Evolutionary conservation across 2,888 invertebrate genomes (phyloP).

Genomic region (Agrotis exclamationis): DNA sequence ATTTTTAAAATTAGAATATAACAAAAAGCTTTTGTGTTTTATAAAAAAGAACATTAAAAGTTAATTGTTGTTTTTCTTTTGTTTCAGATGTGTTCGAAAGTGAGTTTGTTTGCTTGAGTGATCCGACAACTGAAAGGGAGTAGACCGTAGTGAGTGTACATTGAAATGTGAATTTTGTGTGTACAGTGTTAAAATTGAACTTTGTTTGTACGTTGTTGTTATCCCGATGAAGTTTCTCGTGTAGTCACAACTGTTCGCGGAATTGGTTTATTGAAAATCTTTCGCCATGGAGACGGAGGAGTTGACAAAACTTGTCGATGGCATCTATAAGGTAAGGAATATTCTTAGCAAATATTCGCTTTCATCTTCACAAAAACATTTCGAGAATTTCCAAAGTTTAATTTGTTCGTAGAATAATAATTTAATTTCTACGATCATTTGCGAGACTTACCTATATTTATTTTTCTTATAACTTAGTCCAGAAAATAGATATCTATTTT

Average conservation of each 20-base stretch:
- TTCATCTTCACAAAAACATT: not conserved
- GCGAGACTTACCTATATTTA: constrained; percentile 4
- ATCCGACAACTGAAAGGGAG: constrained; percentile 76
- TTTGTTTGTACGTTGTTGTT: constrained; percentile 78
- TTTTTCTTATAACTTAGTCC: constrained; percentile 4
- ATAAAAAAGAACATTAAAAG: constrained; percentile 40
- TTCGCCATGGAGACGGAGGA: constrained; percentile 96
- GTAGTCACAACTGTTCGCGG: constrained; percentile 78
- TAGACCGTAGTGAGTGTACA: constrained; percentile 74
- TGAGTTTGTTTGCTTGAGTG: constrained; percentile 83
- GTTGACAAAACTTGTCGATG: constrained; percentile 97
- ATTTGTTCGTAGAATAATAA: not conserved
- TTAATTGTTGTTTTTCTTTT: constrained; percentile 78
- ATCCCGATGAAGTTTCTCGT: constrained; percentile 87
- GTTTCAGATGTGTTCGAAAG: constrained; percentile 88
- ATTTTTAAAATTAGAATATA: constrained; percentile 21
- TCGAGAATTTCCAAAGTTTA: not conserved
- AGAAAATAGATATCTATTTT: constrained; percentile 19
- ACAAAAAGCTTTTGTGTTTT: constrained; percentile 15
- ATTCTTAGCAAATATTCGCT: constrained; percentile 36
- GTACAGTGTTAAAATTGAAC: constrained; percentile 83
- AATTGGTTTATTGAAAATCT: constrained; percentile 81
- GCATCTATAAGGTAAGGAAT: constrained; percentile 95
- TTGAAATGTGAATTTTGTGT: constrained; percentile 89
- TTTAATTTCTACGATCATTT: not conserved